Evolutionary conservation across 1,140 invertebrate species (phyloP), one percentile per base, ranked within the genome.

Genomic region (Vollenhovia emeryi): DNA sequence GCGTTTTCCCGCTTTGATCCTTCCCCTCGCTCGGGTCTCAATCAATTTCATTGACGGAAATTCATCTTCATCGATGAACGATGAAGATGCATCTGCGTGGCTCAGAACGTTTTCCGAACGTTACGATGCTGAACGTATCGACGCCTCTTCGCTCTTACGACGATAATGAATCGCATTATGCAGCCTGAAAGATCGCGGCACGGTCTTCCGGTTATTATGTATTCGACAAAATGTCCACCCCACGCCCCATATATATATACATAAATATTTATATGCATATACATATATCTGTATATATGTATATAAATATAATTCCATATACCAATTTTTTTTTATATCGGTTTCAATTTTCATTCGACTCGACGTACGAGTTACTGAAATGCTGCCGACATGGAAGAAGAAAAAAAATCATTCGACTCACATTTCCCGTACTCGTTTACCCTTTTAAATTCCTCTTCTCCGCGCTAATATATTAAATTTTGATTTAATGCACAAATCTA

Each of bases 261-360:
- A n/a, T 87, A 68, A 6, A 50, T 50, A 50, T n/a, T 4, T 87
- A 68, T 6, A 50, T 50, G n/a, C 48, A 50, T 50, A 50, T 50
- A 18, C 18, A 50, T 50, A 75, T 50, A 57, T 33, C 59, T 71
- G 18, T 18, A n/a, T 36, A 27, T 30, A 71, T 71, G 87, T 84
- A 86, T 86, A 21, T 76, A 78, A 86, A 68, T 82, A 82, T 55
- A 66, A 8, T 33, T 59, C 24, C 13, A 57, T 36, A 21, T 45
- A 15, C 9, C 18, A 27, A 21, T 66, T 48, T n/a, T n/a, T n/a
- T n/a, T n/a, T 30, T 52, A 59, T 43, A 48, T 52, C 27, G 21
- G 48, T 76, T 76, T 60, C 9, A 27, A 43, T 21, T 59, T 76
- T 76, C n/a, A 48, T 48, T 76, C 18, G 13, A 55, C 27, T 57